Base-by-base conservation (phyloP, 2,113 vertebrate genomes). In the Brachirus orientalis region DNA sequence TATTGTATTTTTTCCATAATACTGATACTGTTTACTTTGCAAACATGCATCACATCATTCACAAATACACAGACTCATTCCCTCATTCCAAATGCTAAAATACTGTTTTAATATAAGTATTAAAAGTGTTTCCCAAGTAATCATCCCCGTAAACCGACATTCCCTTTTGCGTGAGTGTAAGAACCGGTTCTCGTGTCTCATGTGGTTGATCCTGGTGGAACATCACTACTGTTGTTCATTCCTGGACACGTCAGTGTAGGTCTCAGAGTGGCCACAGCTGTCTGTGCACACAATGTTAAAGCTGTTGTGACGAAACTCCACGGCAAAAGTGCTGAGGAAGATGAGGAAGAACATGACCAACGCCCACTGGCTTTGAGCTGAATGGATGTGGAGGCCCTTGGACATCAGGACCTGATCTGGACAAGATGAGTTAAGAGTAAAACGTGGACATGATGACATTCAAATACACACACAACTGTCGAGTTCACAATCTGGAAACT, bases 231-330 rank as follows among this genome's bases (percentile, higher is more conserved):
- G 33, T 7, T 64, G 13, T 7, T 94, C 93, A 69, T 95, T 90
- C 41, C 92, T 93, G 0, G 93, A 93, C 8, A 91, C 91, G 83
- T 95, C 93, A 0, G 94, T 93, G 45, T 93, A 91, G 18, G 83
- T 93, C 73, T 95, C 94, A 0, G 90, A 93, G 45, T 89, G 92
- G 60, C 93, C 91, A 58, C 91, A 90, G 80, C 92, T 77, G 53
- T 96, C 95, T 0, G 86, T 93, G 66, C 94, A 96, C 66, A 93
- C 50, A 0, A 95, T 92, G 84, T 93, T 84, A 0, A 97, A 97
- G 79, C 90, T 92, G 87, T 89, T 94, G 89, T 96, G 94, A 54
- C 96, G 94, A 83, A 98, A 98, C 77, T 98, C 96, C n/a, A 96
- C 86, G 2, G 93, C 94, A 1, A 97, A 95, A 0, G 95, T 95